Percentiles rank a stretch among this genome's conserved stretches.
These are phyloP conservation scores for Phyto melanocephala DNA, from an alignment of 2,888 invertebrate species.

Conservation along the genomic window DNA sequence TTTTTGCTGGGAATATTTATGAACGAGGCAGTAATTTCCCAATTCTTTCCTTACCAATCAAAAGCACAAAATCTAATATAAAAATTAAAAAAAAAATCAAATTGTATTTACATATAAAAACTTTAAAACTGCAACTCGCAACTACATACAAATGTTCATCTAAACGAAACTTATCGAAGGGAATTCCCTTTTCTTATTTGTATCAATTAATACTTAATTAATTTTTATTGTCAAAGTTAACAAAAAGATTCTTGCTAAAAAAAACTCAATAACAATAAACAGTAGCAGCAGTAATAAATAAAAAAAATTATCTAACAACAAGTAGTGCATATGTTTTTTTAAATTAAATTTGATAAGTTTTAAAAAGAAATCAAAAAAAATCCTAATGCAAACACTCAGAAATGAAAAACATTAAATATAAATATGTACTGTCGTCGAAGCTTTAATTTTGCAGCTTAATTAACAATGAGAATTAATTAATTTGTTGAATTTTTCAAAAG, in stretches of 20 bases:
- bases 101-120: too few species aligned
- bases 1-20: too few species aligned
- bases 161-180: too few species aligned
- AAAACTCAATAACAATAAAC: not conserved
- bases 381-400: not conserved
- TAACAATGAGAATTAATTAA: not conserved
- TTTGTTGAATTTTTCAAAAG: not conserved
- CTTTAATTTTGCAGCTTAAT: not conserved
- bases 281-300: not conserved
- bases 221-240: too few species aligned
- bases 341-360: conserved; percentile 8
- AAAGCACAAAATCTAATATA: too few species aligned
- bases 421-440: not conserved
- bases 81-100: too few species aligned
- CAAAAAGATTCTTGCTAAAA: not conserved
- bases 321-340: not conserved
- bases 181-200: too few species aligned
- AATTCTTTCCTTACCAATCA: too few species aligned
- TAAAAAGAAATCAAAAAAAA: not conserved
- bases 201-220: too few species aligned
- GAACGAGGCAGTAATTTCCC: too few species aligned
- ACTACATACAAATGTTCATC: too few species aligned
- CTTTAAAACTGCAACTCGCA: too few species aligned
- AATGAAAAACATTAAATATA: not conserved
- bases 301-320: not conserved